Evolutionary conservation across 2,888 invertebrate genomes (phyloP), one percentile per base, ranked within the genome.

Genomic region (Isoperla grammatica): DNA sequence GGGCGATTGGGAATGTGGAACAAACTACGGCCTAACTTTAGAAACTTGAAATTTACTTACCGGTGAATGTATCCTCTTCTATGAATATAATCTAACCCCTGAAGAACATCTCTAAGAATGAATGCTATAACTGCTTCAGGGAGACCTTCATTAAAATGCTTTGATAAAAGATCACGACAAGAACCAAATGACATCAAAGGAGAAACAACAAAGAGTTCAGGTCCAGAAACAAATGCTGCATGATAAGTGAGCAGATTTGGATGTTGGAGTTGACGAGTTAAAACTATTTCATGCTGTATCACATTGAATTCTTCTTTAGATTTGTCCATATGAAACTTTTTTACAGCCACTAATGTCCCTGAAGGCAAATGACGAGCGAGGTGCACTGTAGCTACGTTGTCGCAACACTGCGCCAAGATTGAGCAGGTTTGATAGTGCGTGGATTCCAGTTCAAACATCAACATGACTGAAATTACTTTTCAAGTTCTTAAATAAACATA

Each of bases 151-250:
- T 74, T 80, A 72, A 90, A 95, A 75, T 88, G 87, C 65, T 84
- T 83, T 68, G 82, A 80, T 6, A 94, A 78, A 65, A 93, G 80
- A 71, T 91, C 88, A 61, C 85, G 80, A 69, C 91, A 90, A 0
- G 93, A 93, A 2, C 93, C 90, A 71, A 86, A 90, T 22, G 84
- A 86, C 88, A 92, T 89, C 9, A 91, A 78, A 0, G 93, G 93
- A 65, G 87, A 86, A 13, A 93, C 82, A 5, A 89, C 82, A 74
- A 86, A 90, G 35, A 95, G 78, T 71, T 90, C 87, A 59, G 82
- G 81, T n/a, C 85, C 85, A 60, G 81, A 79, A 1, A 92, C 87
- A 75, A 93, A 94, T 2, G 88, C 83, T 35, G 86, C 84, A 65
- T 85, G 76, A 71, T 87, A 87, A 22, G 85, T 84, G 45, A 92